These are phyloP conservation scores for Lepidurus couesii DNA, from an alignment of 1,140 invertebrate genomes.

Conservation along the genomic window DNA sequence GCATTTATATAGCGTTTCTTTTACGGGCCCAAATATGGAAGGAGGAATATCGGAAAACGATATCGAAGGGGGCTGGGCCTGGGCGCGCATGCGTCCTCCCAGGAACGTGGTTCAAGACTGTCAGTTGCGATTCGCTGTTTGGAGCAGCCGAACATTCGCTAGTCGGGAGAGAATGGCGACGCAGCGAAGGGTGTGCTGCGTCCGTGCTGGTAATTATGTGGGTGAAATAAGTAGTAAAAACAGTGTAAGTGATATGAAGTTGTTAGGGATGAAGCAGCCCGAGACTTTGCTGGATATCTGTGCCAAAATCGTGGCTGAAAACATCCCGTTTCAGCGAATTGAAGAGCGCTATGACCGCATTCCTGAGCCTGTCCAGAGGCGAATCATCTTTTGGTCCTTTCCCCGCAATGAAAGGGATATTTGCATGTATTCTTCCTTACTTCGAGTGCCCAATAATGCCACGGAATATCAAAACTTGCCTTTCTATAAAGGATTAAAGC, in stretches of 20 bases:
- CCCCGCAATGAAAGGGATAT: constrained; percentile 78
- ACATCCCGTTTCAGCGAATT: constrained; percentile 76
- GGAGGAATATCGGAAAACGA: background rate
- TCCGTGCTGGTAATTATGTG: constrained; percentile 5
- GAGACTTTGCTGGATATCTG: constrained; percentile 66
- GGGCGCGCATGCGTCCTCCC: background rate
- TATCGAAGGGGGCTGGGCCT: background rate
- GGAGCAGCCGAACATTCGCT: background rate
- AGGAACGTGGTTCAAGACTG: background rate
- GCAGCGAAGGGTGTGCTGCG: background rate
- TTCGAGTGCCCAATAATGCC: constrained; percentile 18
- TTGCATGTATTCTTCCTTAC: constrained; percentile 78
- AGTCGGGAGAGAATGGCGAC: constrained; percentile 16
- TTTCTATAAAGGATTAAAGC: constrained; percentile 75
- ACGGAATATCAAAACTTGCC: constrained; percentile 68
- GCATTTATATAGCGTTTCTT: background rate
- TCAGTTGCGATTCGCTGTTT: background rate
- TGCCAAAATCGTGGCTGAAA: constrained; percentile 73
- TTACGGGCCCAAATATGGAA: background rate
- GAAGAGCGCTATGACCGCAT: constrained; percentile 79
- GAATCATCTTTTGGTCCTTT: constrained; percentile 83
- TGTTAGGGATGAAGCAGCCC: constrained; percentile 23
- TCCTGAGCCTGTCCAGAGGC: constrained; percentile 76
- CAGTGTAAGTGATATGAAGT: constrained; percentile 14
- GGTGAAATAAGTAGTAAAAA: background rate